Conservation (phyloP, 2,113 vertebrate genomes). For the Myiozetetes cayanensis region DNA sequence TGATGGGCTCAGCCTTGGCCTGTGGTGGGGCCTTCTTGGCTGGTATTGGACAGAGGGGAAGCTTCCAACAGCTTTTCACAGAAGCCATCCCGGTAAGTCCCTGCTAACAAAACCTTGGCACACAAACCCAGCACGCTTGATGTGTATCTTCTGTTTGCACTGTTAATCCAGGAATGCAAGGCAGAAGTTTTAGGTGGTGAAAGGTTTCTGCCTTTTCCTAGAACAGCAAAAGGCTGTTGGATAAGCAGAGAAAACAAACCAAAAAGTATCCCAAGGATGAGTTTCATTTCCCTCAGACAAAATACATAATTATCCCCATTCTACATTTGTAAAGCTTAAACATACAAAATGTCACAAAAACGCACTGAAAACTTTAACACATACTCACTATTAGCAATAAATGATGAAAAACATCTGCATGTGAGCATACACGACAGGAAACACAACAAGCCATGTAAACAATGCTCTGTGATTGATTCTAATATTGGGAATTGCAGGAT, state of each 20-base stretch:
- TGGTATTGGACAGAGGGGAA: neutral
- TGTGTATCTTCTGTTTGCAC: neutral
- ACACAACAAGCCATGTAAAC: conserved; percentile 19
- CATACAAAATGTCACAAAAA: neutral
- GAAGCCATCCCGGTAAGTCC: neutral
- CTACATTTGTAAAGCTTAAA: neutral
- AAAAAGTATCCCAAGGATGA: neutral
- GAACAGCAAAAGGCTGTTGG: neutral
- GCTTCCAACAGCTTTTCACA: neutral
- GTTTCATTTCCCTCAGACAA: neutral
- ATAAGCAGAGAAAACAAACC: neutral
- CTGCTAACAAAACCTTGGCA: neutral
- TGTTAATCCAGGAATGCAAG: neutral
- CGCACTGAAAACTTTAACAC: neutral
- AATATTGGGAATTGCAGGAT: neutral
- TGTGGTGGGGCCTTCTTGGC: fast-evolving
- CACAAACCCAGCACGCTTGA: neutral
- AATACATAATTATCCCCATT: neutral
- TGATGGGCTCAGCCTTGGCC: fast-evolving
- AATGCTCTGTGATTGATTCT: neutral
- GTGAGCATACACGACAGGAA: neutral
- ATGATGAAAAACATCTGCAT: conserved; percentile 21
- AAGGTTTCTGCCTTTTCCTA: neutral
- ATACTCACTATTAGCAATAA: neutral
- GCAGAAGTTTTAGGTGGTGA: neutral